phyloP scores from a whole-genome alignment of 2,888 invertebrate genomes.

The Cheilosia vulpina region DNA sequence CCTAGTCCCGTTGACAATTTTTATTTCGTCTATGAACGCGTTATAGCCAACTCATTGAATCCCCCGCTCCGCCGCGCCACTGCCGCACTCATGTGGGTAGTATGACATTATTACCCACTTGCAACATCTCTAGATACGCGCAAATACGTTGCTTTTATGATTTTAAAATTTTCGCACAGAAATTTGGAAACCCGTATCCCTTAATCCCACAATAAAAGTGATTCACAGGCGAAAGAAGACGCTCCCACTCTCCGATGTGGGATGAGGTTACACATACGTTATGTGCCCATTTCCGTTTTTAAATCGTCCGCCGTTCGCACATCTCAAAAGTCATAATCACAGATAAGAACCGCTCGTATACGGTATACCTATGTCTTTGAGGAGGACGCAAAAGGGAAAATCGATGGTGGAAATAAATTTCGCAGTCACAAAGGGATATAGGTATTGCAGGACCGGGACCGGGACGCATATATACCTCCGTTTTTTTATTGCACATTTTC shows the following conservation, averaged over 20 bases:
- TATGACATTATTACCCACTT: constrained; percentile 68
- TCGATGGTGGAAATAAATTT: constrained; percentile 73
- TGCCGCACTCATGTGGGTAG: constrained; percentile 1
- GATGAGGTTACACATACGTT: constrained; percentile 65
- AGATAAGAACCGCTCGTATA: constrained; percentile 57
- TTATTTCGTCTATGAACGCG: constrained; percentile 58
- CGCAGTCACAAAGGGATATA: constrained; percentile 71
- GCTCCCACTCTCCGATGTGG: not conserved
- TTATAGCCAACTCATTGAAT: constrained; percentile 73
- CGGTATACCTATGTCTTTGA: constrained; percentile 28
- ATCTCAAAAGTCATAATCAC: constrained; percentile 75
- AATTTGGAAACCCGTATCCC: constrained; percentile 45
- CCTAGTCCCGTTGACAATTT: not conserved
- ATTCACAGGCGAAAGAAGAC: constrained; percentile 59
- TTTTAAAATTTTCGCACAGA: constrained; percentile 70
- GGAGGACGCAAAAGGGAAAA: constrained; percentile 49
- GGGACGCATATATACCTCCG: constrained; percentile 34
- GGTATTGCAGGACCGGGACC: constrained; percentile 49
- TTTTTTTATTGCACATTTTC: constrained; percentile 72
- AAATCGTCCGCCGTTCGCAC: constrained; percentile 72
- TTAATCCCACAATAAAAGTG: constrained; percentile 73
- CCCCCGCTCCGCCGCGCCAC: not conserved
- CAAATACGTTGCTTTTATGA: constrained; percentile 59
- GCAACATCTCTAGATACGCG: constrained; percentile 55
- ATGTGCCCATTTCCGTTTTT: constrained; percentile 74